Evolutionary conservation across 1,140 invertebrate species (phyloP).

Genomic region (Phthorimaea operculella): DNA sequence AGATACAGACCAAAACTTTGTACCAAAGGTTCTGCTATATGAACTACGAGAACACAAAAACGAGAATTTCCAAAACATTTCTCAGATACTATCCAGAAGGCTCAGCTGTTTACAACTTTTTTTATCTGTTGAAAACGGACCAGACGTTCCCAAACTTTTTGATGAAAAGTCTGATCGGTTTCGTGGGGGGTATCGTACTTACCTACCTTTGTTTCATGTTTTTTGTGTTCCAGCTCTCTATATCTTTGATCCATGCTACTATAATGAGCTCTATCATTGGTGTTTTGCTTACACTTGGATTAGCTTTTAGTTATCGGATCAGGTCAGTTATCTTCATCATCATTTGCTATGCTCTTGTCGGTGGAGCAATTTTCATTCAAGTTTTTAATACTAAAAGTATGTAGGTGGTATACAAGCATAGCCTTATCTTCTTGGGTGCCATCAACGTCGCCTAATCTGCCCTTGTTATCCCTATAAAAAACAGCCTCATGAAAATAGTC

Average conservation of each 20-base stretch:
- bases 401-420: too few species aligned
- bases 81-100: conserved; percentile 44
- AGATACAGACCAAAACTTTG: conserved; percentile 32
- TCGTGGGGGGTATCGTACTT: conserved; percentile 70
- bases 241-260: conserved; percentile 65
- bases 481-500: too few species aligned
- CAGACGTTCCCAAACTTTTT: conserved; percentile 71
- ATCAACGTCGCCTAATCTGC: too few species aligned
- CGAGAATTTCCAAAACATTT: conserved; percentile 41
- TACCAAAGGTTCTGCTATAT: conserved; percentile 53
- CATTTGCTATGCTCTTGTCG: too few species aligned
- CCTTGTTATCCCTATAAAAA: too few species aligned
- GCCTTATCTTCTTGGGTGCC: too few species aligned
- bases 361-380: too few species aligned
- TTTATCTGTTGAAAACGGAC: conserved; percentile 61
- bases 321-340: conserved; percentile 57
- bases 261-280: conserved; percentile 72
- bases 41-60: conserved; percentile 46
- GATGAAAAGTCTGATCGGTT: conserved; percentile 71
- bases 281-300: conserved; percentile 71
- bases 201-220: conserved; percentile 75
- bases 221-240: conserved; percentile 73
- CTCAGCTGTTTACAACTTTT: conserved; percentile 53
- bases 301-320: conserved; percentile 73
- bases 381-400: too few species aligned